phyloP scores from a whole-genome alignment of 2,888 invertebrate genomes.

The Drosophila algonquin region DNA sequence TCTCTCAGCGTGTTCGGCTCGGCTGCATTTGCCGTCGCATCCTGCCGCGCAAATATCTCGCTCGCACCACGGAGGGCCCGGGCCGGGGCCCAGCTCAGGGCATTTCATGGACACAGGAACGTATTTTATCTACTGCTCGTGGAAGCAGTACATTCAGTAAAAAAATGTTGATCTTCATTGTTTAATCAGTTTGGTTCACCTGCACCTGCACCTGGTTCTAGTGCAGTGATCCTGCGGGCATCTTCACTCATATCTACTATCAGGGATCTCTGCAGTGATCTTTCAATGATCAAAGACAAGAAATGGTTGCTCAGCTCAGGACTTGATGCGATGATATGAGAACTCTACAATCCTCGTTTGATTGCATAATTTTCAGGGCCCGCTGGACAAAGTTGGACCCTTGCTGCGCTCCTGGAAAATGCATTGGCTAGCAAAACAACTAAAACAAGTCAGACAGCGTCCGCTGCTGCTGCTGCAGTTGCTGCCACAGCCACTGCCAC shows the following conservation, averaged over 20 bases:
- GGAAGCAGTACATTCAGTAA: no score
- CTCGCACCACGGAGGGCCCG: constrained; percentile 32
- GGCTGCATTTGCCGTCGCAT: constrained; percentile 55
- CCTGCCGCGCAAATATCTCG: constrained; percentile 31
- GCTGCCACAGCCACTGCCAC: constrained; percentile 12
- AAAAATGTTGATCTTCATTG: not conserved
- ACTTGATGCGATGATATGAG: no score
- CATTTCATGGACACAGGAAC: not conserved
- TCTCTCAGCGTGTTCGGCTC: constrained; percentile 22
- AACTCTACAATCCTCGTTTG: not conserved
- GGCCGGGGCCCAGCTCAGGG: constrained; percentile 3
- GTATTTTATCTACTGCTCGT: not conserved
- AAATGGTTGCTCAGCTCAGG: not conserved
- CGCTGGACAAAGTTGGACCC: not conserved
- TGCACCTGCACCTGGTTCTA: no score
- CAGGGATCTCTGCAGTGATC: not conserved
- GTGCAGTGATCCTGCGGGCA: no score
- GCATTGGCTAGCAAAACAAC: constrained; percentile 76
- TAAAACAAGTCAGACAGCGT: constrained; percentile 49
- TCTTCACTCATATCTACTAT: no score
- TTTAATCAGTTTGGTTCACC: no score
- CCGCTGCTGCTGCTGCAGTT: constrained; percentile 26
- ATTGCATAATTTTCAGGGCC: constrained; percentile 13
- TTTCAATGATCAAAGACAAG: not conserved
- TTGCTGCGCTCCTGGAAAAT: constrained; percentile 69